Evolutionary conservation across 2,888 invertebrate genomes (phyloP).

Genomic region (Rotaria socialis): DNA sequence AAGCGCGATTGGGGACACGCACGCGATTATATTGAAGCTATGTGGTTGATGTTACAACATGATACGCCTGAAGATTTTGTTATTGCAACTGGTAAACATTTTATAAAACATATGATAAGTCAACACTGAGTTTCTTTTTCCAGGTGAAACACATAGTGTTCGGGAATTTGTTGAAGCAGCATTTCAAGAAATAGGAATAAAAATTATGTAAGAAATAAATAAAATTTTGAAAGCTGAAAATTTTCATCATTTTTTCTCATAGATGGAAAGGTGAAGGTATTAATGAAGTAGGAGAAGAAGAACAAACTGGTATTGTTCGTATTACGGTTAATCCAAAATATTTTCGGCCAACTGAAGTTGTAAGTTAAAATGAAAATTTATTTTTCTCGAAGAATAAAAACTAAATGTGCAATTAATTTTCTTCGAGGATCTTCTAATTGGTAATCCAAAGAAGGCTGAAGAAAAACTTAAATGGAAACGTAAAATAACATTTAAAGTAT

Average conservation of each 20-base stretch:
- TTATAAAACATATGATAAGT: background rate
- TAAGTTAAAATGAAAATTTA: constrained; percentile 51
- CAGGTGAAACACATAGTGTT: constrained; percentile 70
- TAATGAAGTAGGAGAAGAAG: constrained; percentile 75
- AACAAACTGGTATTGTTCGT: constrained; percentile 70
- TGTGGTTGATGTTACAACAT: constrained; percentile 98
- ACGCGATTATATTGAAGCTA: constrained; percentile 92
- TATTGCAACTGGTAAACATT: constrained; percentile 86
- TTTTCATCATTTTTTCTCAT: background rate
- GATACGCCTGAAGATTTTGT: constrained; percentile 88
- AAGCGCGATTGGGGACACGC: constrained; percentile 88
- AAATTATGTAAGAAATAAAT: constrained; percentile 62
- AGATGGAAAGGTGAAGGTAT: constrained; percentile 81
- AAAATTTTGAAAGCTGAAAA: background rate
- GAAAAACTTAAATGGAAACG: constrained; percentile 80
- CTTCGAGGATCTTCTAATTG: constrained; percentile 71
- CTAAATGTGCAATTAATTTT: background rate
- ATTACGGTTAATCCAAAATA: constrained; percentile 85
- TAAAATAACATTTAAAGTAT: constrained; percentile 69
- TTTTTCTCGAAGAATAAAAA: background rate
- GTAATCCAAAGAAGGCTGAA: constrained; percentile 87
- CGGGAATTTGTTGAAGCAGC: constrained; percentile 88
- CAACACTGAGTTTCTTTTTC: background rate
- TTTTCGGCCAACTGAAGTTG: constrained; percentile 93
- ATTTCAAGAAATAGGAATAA: constrained; percentile 75